Evolutionary conservation across 2,888 invertebrate species (phyloP).

Genomic region (Agapostemon virescens): DNA sequence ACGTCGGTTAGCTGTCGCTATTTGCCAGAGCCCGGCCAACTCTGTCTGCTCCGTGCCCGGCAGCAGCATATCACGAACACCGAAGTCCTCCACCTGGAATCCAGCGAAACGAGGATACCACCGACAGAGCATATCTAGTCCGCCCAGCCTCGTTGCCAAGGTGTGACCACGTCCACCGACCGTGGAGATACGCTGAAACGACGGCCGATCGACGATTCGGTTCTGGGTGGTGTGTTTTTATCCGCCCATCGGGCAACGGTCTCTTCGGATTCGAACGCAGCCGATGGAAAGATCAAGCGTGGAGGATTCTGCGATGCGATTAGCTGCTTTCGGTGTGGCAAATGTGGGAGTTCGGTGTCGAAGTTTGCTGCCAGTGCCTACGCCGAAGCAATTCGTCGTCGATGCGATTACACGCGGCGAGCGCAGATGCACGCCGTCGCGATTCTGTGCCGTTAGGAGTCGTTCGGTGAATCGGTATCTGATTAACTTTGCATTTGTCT

Average conservation of each 20-base stretch:
- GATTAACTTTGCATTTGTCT: background rate
- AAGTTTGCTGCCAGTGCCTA: background rate
- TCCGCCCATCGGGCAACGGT: background rate
- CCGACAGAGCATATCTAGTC: background rate
- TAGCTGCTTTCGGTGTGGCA: background rate
- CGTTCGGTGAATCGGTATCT: background rate
- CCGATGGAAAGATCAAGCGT: background rate
- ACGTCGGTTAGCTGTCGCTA: slow-evolving; percentile 63
- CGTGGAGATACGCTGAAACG: slow-evolving; percentile 7
- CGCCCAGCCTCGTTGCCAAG: slow-evolving; percentile 3
- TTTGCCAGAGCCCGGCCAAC: slow-evolving; percentile 38
- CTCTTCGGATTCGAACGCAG: background rate
- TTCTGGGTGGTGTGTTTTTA: slow-evolving; percentile 4
- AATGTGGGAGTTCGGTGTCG: background rate
- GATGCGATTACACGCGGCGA: background rate
- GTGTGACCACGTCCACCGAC: slow-evolving; percentile 2
- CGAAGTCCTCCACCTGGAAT: background rate
- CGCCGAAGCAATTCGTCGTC: no score
- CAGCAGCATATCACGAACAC: no score
- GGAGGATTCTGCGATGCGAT: background rate
- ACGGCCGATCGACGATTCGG: background rate
- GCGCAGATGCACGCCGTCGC: background rate
- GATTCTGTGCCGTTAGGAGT: background rate
- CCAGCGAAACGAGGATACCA: slow-evolving; percentile 1
- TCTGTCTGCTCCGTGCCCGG: background rate